Evolutionary conservation across 2,888 invertebrate genomes (phyloP).

Genomic region (Ligdia adustata): DNA sequence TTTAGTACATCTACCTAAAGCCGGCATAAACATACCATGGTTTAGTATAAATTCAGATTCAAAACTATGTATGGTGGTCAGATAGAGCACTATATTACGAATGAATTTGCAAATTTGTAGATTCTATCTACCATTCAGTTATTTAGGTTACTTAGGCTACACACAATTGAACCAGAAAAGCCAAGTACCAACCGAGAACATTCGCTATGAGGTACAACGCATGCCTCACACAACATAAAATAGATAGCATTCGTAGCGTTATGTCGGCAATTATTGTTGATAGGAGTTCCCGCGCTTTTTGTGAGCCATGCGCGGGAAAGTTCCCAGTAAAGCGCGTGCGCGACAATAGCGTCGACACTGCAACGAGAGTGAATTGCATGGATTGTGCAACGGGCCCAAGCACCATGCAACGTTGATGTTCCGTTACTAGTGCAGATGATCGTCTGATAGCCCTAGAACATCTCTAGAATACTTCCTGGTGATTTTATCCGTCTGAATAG

Average conservation of each 20-base stretch:
- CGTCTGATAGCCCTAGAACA: slow-evolving; percentile 61
- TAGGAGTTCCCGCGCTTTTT: slow-evolving; percentile 81
- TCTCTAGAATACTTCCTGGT: slow-evolving; percentile 45
- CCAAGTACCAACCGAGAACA: slow-evolving; percentile 51
- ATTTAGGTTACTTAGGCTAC: too few species aligned
- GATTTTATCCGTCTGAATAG: slow-evolving; percentile 16
- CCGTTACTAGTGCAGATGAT: slow-evolving; percentile 69
- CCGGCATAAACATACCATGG: too few species aligned
- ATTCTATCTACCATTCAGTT: too few species aligned
- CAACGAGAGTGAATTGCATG: slow-evolving; percentile 77
- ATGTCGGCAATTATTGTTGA: slow-evolving; percentile 79
- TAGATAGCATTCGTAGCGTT: slow-evolving; percentile 79
- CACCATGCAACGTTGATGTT: slow-evolving; percentile 73
- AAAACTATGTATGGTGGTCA: too few species aligned
- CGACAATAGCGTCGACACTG: slow-evolving; percentile 69
- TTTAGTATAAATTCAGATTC: too few species aligned
- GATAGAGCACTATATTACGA: too few species aligned
- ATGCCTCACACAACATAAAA: neutral
- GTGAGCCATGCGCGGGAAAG: slow-evolving; percentile 77
- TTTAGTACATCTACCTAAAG: too few species aligned
- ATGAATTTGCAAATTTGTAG: slow-evolving; percentile 1
- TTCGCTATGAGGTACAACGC: slow-evolving; percentile 67
- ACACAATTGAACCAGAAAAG: neutral
- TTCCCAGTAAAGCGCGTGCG: slow-evolving; percentile 80
- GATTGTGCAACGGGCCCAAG: slow-evolving; percentile 71